Evolutionary conservation across 2,113 vertebrate species (phyloP), one percentile per base, ranked within the genome.

Genomic region (Lonchura striata): DNA sequence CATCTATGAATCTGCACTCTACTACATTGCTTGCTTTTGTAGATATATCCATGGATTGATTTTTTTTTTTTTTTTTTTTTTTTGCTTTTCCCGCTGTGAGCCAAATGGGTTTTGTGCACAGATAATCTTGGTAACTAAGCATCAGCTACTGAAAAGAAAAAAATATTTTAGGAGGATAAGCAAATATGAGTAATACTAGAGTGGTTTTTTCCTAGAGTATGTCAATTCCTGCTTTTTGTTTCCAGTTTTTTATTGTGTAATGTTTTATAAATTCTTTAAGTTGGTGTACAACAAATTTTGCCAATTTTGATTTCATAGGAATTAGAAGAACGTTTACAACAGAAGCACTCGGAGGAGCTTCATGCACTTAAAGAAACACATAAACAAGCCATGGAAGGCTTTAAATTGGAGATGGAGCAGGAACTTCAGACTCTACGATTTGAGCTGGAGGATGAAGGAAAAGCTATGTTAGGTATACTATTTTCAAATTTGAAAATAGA

Each of bases 381-480:
- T 96, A 98, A 98, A 77, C 99, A 99, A 95, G 99, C 98, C 65
- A 98, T 99, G 94, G 99, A 99, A 97, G 98, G 98, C 42, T 99
- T 99, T 94, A 99, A 99, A 88, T 84, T 99, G 96, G 99, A 99
- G 96, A 99, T 99, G 66, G 99, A 99, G 33, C 99, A 99, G 90
- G 99, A 99, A 79, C 98, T 99, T 87, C 99, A 99, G 92, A 99
- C 99, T 1, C 98, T 99, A 22, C 98, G 99, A 92, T 99, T 99
- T 86, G 99, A 99, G 65, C 97, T 99, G 96, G 99, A 99, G 97
- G 99, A 99, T 70, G 99, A 99, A 98, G 99, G 99, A 94, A 99
- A 99, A 97, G 99, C 99, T 90, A 99, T 99, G 99, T 98, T 99
- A 96, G 99, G 99, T 99, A 97, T 42, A 16, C 5, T 41, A 90